phyloP scores from a whole-genome alignment of 2,113 vertebrate species.

The human region DNA sequence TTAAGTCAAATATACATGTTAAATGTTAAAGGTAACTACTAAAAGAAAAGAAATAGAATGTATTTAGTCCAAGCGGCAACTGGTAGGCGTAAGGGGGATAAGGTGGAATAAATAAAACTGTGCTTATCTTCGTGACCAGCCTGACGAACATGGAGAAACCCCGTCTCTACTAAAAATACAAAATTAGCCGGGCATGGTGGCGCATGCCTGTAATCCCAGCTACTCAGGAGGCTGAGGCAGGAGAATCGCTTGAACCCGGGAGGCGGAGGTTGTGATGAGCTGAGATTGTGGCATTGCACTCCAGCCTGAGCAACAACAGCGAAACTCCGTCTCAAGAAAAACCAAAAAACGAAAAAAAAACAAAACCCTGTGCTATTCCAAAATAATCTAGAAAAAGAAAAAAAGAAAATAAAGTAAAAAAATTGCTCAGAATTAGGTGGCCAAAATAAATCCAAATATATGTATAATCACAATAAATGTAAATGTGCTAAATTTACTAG shows the following conservation, averaged over 20 bases:
- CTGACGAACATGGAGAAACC: no score
- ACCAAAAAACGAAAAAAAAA: no score
- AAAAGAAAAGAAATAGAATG: not conserved
- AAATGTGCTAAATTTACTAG: slow-evolving; percentile 49
- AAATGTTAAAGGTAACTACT: not conserved
- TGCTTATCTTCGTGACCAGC: not conserved
- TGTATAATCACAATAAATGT: slow-evolving; percentile 52
- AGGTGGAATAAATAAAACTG: slow-evolving; percentile 6
- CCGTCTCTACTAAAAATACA: no score
- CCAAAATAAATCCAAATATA: slow-evolving; percentile 37
- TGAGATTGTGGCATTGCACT: no score
- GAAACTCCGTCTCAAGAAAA: no score
- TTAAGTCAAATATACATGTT: slow-evolving; percentile 21
- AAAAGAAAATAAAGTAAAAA: not conserved
- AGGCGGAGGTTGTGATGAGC: no score
- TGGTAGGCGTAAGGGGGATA: not conserved
- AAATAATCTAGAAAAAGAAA: slow-evolving; percentile 9
- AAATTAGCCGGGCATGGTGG: no score
- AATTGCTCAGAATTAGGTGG: not conserved
- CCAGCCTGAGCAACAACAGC: no score
- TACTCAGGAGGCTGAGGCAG: no score
- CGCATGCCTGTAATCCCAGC: no score
- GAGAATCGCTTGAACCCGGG: no score
- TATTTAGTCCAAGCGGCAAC: not conserved
- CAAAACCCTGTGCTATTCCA: not conserved